These are phyloP conservation scores for Camptogramma bilineatum DNA, from an alignment of 2,888 invertebrate species.

Conservation along the genomic window DNA sequence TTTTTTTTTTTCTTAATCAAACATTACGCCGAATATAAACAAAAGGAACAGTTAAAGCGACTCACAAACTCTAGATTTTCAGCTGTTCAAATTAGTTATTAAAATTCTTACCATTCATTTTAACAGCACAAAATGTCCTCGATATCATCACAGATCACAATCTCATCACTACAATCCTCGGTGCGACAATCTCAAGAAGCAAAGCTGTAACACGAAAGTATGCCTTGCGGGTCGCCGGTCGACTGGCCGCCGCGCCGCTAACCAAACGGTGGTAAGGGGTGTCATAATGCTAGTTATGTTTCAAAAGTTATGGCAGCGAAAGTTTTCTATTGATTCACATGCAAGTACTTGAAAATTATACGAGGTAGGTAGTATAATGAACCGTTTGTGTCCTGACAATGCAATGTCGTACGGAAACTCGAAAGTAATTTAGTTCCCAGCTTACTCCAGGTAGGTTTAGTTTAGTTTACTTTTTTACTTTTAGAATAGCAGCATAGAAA, in stretches of 20 bases:
- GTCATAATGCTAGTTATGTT: constrained; percentile 32
- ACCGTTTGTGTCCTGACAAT: not conserved
- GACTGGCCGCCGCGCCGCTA: constrained; percentile 47
- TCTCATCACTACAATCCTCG: constrained; percentile 76
- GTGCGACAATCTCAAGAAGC: constrained; percentile 16
- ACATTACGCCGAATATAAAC: too few species aligned
- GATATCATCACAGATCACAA: constrained; percentile 66
- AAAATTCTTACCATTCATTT: constrained; percentile 70
- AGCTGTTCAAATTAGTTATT: not conserved
- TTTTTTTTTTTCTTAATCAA: too few species aligned
- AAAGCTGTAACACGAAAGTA: constrained; percentile 49
- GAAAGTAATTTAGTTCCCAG: too few species aligned
- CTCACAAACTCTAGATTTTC: not conserved
- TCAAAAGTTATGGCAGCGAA: constrained; percentile 33
- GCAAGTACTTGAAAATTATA: constrained; percentile 6
- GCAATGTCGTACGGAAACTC: not conserved
- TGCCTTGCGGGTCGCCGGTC: constrained; percentile 54
- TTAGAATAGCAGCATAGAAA: too few species aligned
- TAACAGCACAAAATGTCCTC: constrained; percentile 69
- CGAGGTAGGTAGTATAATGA: not conserved
- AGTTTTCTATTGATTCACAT: constrained; percentile 30
- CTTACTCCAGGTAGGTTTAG: too few species aligned
- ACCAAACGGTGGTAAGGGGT: constrained; percentile 28
- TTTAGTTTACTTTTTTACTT: too few species aligned
- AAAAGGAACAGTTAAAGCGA: too few species aligned